Conservation (phyloP, 1,140 invertebrate genomes). For the Aphaenogaster ashmeadi region DNA sequence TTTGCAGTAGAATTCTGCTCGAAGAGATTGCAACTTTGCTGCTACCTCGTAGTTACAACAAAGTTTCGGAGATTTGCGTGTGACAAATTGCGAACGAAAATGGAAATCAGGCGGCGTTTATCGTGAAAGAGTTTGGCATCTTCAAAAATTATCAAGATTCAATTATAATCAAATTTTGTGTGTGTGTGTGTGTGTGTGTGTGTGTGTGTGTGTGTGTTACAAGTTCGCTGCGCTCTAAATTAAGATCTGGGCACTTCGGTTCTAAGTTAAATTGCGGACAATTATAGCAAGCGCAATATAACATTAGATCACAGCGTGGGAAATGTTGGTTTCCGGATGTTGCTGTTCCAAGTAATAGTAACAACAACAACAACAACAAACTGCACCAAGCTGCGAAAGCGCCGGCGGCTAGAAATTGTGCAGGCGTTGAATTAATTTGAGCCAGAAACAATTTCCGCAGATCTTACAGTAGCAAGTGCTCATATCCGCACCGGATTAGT, state of each 20-base stretch:
- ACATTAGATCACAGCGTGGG: neutral
- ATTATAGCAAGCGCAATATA: neutral
- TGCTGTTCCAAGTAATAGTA: conserved; percentile 8
- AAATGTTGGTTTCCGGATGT: neutral
- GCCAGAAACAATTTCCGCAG: conserved; percentile 34
- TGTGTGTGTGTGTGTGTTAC: no score
- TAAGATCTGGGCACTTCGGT: neutral
- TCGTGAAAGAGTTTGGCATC: neutral
- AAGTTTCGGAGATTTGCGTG: neutral
- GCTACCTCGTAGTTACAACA: neutral
- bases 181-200: no score
- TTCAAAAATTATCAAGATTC: neutral
- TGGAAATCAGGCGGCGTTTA: neutral
- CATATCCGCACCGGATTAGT: conserved; percentile 34
- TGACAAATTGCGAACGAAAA: neutral
- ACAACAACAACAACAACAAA: conserved; percentile 38
- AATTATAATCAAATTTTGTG: neutral
- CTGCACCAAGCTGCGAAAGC: neutral
- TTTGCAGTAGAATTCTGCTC: neutral
- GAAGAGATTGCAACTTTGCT: neutral
- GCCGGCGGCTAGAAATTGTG: neutral
- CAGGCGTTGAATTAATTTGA: conserved; percentile 18
- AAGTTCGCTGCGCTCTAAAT: neutral
- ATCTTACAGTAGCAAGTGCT: neutral
- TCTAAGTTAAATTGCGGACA: neutral